phyloP scores from a whole-genome alignment of 2,888 invertebrate genomes.

The Mechanitis mazaeus region DNA sequence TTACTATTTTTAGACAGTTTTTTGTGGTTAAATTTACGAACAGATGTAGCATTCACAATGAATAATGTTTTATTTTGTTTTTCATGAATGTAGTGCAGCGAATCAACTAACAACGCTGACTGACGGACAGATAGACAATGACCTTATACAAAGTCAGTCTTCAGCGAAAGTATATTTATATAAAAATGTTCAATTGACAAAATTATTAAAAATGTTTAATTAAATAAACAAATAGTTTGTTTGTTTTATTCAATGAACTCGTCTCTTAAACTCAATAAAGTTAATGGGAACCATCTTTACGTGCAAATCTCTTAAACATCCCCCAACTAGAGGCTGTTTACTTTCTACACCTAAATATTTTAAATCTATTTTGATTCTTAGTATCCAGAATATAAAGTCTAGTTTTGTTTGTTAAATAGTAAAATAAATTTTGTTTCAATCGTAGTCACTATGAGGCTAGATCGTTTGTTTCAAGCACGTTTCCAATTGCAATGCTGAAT shows the following conservation, averaged over 20 bases:
- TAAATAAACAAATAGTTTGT: not conserved
- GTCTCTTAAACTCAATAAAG: slow-evolving; percentile 14
- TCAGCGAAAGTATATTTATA: too few species aligned
- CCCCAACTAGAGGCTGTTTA: slow-evolving; percentile 29
- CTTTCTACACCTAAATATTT: slow-evolving; percentile 20
- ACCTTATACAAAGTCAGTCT: too few species aligned
- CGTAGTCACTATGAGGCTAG: slow-evolving; percentile 27
- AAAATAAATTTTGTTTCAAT: slow-evolving; percentile 26
- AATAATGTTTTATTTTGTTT: too few species aligned
- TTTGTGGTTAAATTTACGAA: too few species aligned
- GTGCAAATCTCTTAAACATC: slow-evolving; percentile 28
- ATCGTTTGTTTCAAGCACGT: slow-evolving; percentile 27
- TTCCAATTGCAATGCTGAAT: slow-evolving; percentile 17
- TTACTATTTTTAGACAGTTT: not conserved
- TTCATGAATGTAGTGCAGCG: too few species aligned
- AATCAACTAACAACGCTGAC: too few species aligned
- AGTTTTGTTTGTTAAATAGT: slow-evolving; percentile 5
- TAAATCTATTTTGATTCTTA: not conserved
- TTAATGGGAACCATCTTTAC: slow-evolving; percentile 27
- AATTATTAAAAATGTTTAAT: not conserved
- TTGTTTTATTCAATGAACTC: slow-evolving; percentile 10
- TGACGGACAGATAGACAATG: too few species aligned
- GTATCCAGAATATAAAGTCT: not conserved
- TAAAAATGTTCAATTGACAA: too few species aligned
- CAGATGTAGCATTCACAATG: too few species aligned